Percentiles rank a stretch among this genome's conserved stretches.
These are phyloP conservation scores for Clarias gariepinus DNA, from an alignment of 2,113 vertebrate genomes.

Conservation along the genomic window DNA sequence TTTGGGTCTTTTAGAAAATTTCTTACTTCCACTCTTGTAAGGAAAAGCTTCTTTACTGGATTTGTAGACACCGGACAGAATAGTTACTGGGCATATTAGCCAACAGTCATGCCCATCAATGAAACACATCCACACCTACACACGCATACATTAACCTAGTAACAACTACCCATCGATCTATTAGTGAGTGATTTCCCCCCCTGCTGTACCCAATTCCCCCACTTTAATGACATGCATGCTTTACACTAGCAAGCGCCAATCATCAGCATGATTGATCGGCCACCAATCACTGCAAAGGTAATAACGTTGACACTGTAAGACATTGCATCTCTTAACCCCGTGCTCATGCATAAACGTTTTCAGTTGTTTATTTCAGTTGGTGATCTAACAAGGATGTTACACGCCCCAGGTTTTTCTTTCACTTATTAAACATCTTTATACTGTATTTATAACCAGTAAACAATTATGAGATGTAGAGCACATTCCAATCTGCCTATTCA, in stretches of 20 bases:
- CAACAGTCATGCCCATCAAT: constrained; percentile 32
- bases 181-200: constrained; percentile 49
- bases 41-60: not conserved
- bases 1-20: not conserved
- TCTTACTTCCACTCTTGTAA: too few relatives aligned
- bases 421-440: not conserved
- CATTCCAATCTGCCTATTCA: not conserved
- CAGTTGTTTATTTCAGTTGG: constrained; percentile 9
- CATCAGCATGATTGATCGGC: constrained; percentile 68
- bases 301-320: constrained; percentile 67
- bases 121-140: constrained; percentile 17
- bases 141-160: not conserved
- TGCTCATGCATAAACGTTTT: constrained; percentile 49
- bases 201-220: constrained; percentile 61
- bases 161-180: constrained; percentile 32
- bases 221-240: constrained; percentile 64
- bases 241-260: constrained; percentile 67
- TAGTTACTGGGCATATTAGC: constrained; percentile 39
- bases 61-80: not conserved
- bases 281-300: constrained; percentile 59
- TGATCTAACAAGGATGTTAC: not conserved
- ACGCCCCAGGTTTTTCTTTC: not conserved
- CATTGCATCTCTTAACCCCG: constrained; percentile 54
- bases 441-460: not conserved
- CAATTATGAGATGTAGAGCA: not conserved